Percentiles rank a stretch among this genome's conserved stretches.
These are phyloP conservation scores for Tenebrosternarchus preto DNA, from an alignment of 2,113 vertebrate species.

Conservation along the genomic window DNA sequence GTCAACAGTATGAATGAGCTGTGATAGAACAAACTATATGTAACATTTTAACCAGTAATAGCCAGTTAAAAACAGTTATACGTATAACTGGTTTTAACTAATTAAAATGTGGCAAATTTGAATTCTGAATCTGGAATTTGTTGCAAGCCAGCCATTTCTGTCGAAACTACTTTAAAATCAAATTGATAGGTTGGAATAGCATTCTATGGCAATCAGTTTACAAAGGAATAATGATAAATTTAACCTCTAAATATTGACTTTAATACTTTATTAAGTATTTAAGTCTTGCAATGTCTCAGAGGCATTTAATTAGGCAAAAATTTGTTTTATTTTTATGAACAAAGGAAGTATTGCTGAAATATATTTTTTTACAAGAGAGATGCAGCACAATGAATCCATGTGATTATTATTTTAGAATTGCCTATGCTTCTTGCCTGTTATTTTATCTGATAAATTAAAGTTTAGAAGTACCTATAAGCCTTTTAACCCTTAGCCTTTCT, in stretches of 20 bases:
- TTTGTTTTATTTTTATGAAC: neutral
- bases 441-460: conserved; percentile 6
- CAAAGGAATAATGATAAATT: neutral
- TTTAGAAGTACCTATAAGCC: neutral
- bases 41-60: neutral
- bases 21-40: neutral
- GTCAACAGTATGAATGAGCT: neutral
- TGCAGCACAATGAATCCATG: conserved; percentile 2
- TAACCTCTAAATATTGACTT: neutral
- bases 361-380: neutral
- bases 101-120: neutral
- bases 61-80: too few relatives aligned
- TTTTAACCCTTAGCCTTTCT: neutral
- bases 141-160: too few relatives aligned
- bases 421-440: too few relatives aligned
- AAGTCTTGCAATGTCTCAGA: neutral
- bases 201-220: neutral
- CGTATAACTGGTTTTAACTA: too few relatives aligned
- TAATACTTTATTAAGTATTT: neutral
- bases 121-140: too few relatives aligned
- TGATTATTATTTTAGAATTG: too few relatives aligned
- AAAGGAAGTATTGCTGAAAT: neutral
- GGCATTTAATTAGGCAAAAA: neutral
- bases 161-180: too few relatives aligned
- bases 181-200: too few relatives aligned